Evolutionary conservation across 2,113 vertebrate species (phyloP), one percentile per base, ranked within the genome.

Genomic region (Indri indri): DNA sequence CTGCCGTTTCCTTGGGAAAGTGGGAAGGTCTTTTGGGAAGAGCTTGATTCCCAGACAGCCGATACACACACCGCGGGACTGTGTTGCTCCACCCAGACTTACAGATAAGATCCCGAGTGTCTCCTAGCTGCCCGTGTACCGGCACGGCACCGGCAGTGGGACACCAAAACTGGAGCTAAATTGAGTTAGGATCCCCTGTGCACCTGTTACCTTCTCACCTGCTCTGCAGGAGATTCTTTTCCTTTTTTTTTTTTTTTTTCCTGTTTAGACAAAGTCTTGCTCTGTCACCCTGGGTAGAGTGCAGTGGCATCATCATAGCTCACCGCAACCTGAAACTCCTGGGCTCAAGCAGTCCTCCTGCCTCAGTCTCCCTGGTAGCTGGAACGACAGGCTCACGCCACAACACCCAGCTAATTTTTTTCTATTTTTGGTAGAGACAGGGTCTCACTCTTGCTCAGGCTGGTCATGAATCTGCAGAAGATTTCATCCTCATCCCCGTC

Each of bases 121-220:
- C 52, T 34, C n/a, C n/a, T 42, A 59, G 42, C 45, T 50, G 16
- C 17, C 20, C 37, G 0, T 8, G 0, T 8, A 32, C 40, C n/a
- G 5, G 2, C 22, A 2, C 2, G 8, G 23, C 34, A 0, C 90
- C 7, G 8, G 32, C 83, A 52, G 6, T 3, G 10, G 50, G 42
- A 54, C 22, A 2, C 32, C 12, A 30, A 37, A 61, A 45, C 20
- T 2, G n/a, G 30, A 94, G 45, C 32, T 34, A 25, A 61, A 57
- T 11, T 20, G 63, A 80, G 8, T 27, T 42, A 45, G 45, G 52
- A 16, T 68, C 8, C 59, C 27, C 74, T 80, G 32, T 45, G 23
- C 37, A n/a, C 54, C n/a, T n/a, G 0, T 42, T 30, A 63, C 25
- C n/a, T 54, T 92, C 76, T 76, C 17, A 76, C 57, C 34, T 81